Evolutionary conservation across 2,113 vertebrate species (phyloP).

Genomic region (Corythornis madagascariensis): DNA sequence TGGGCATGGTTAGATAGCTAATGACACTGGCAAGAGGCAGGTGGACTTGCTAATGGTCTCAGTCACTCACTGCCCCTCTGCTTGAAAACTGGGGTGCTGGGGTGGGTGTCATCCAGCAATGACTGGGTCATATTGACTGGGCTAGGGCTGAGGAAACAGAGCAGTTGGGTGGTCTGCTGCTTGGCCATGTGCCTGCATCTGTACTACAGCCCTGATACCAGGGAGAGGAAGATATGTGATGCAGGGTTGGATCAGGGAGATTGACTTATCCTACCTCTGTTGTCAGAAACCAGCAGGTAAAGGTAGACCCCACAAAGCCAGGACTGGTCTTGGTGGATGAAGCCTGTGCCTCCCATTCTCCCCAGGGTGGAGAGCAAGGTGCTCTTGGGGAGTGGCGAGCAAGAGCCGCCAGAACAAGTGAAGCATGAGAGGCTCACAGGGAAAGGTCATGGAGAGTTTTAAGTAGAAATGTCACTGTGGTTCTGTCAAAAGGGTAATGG

Average conservation of each 20-base stretch:
- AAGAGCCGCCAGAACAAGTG: slow-evolving; percentile 18
- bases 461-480: slow-evolving; percentile 55
- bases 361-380: not conserved
- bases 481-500: slow-evolving; percentile 36
- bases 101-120: not conserved
- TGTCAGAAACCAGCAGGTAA: not conserved
- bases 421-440: slow-evolving; percentile 30
- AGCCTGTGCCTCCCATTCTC: not conserved
- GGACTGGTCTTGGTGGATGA: not conserved
- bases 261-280: fast-evolving
- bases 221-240: not conserved
- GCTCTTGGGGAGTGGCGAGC: not conserved
- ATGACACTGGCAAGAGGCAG: not conserved
- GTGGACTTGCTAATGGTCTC: not conserved
- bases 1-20: not conserved
- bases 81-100: not conserved
- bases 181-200: not conserved
- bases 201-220: fast-evolving
- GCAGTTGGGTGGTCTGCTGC: not conserved
- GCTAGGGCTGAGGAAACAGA: not conserved
- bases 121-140: not conserved
- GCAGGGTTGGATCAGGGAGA: fast-evolving
- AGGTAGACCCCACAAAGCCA: not conserved
- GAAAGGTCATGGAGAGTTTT: slow-evolving; percentile 62
- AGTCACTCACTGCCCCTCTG: not conserved